Evolutionary conservation across 2,888 invertebrate genomes (phyloP).

Genomic region (Andrena haemorrhoa): DNA sequence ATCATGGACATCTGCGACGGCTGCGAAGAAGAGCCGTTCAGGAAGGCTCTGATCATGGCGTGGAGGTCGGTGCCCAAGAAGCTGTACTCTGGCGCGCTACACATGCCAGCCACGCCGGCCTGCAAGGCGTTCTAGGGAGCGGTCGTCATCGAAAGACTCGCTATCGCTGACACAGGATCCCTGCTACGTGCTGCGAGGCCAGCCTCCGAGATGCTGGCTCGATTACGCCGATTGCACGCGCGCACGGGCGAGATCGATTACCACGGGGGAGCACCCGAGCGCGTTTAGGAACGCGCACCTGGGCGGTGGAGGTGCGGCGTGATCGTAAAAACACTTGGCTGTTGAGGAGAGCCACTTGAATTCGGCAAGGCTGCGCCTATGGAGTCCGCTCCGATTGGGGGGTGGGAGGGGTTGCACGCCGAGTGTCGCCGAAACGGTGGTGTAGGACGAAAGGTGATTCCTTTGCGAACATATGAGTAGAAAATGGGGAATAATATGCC

Average conservation of each 20-base stretch:
- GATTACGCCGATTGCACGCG: slow-evolving; percentile 11
- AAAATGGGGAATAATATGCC: too few species aligned
- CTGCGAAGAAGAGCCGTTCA: slow-evolving; percentile 92
- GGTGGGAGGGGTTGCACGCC: too few species aligned
- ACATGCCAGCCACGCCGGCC: slow-evolving; percentile 88
- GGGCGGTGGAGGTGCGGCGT: too few species aligned
- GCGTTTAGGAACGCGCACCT: slow-evolving; percentile 7
- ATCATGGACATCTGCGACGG: slow-evolving; percentile 92
- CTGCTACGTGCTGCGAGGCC: slow-evolving; percentile 37
- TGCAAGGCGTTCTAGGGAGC: slow-evolving; percentile 88
- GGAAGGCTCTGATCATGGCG: slow-evolving; percentile 91
- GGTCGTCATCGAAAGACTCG: slow-evolving; percentile 1
- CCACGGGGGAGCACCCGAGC: not conserved
- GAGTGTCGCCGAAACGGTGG: too few species aligned
- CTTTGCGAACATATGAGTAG: too few species aligned
- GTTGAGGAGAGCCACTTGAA: too few species aligned
- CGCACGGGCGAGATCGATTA: slow-evolving; percentile 5
- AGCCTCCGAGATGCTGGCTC: slow-evolving; percentile 15
- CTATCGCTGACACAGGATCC: slow-evolving; percentile 38
- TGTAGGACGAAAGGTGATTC: too few species aligned
- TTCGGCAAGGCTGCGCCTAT: too few species aligned
- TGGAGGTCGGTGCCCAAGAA: slow-evolving; percentile 92
- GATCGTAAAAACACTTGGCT: too few species aligned
- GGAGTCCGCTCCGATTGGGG: too few species aligned
- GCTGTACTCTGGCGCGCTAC: slow-evolving; percentile 90